Percentiles rank a stretch among this genome's conserved stretches.
These are phyloP conservation scores for Lepilemur septentrionalis DNA, from an alignment of 2,797 vertebrate species.

Conservation along the genomic window DNA sequence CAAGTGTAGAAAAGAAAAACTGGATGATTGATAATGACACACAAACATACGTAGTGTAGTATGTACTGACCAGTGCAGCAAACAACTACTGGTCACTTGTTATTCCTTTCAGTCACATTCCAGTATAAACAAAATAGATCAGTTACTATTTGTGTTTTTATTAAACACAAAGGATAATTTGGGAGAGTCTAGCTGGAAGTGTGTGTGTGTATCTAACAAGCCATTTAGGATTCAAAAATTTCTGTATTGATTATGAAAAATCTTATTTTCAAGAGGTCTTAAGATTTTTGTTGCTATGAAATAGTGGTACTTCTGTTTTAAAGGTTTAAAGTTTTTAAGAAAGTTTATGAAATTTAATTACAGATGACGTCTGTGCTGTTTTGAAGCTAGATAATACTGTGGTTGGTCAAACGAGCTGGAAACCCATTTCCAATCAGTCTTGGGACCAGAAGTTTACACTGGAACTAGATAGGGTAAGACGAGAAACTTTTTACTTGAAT, in stretches of 20 bases:
- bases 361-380: constrained; percentile 93
- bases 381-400: constrained; percentile 94
- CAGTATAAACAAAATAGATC: not conserved
- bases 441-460: constrained; percentile 95
- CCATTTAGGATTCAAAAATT: constrained; percentile 13
- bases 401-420: constrained; percentile 93
- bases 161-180: not conserved
- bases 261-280: constrained; percentile 6
- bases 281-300: constrained; percentile 1
- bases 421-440: constrained; percentile 92
- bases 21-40: not conserved
- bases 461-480: constrained; percentile 93
- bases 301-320: constrained; percentile 72
- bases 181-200: not conserved
- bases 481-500: constrained; percentile 42
- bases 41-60: not conserved
- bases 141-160: constrained; percentile 20
- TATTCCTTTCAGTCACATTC: not conserved
- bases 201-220: not conserved
- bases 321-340: constrained; percentile 80
- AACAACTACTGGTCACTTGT: not conserved
- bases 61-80: not conserved
- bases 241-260: constrained; percentile 11
- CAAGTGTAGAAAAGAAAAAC: not conserved
- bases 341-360: constrained; percentile 83